These are phyloP conservation scores for Lamprotornis superbus DNA, from an alignment of 2,113 vertebrate genomes.

Conservation along the genomic window DNA sequence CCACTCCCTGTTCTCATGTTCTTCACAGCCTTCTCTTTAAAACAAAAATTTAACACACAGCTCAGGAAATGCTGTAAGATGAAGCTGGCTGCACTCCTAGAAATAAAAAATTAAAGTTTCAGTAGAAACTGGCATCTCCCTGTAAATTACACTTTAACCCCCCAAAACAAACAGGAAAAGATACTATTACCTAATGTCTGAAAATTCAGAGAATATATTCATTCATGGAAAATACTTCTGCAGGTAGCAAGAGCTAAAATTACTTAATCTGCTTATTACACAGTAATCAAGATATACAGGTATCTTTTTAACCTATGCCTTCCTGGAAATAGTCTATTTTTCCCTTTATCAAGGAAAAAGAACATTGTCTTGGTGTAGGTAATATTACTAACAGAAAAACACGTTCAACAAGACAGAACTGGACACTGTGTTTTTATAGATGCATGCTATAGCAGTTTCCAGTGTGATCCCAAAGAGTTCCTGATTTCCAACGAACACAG, in stretches of 20 bases:
- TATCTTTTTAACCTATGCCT: not conserved
- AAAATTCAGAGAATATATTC: constrained; percentile 42
- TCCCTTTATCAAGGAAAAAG: not conserved
- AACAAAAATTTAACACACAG: not conserved
- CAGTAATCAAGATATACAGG: not conserved
- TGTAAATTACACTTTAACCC: not conserved
- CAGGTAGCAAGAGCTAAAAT: constrained; percentile 1
- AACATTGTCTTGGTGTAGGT: not conserved
- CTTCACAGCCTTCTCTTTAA: constrained; percentile 1
- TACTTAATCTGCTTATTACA: not conserved
- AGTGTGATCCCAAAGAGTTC: not conserved
- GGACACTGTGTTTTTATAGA: not conserved
- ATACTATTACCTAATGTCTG: constrained; percentile 65
- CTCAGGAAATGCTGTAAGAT: not conserved
- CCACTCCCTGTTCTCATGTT: fast-evolving
- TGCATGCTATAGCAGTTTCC: not conserved
- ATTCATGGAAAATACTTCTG: constrained; percentile 47
- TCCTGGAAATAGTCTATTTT: not conserved
- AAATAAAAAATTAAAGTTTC: not conserved
- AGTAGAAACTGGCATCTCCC: not conserved
- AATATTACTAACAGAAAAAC: not conserved
- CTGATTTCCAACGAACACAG: not conserved
- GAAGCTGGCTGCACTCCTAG: not conserved
- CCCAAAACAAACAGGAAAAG: constrained; percentile 49
- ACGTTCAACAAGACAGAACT: not conserved